Conservation (phyloP, 2,113 vertebrate genomes). For the Ancistrus triradiatus region DNA sequence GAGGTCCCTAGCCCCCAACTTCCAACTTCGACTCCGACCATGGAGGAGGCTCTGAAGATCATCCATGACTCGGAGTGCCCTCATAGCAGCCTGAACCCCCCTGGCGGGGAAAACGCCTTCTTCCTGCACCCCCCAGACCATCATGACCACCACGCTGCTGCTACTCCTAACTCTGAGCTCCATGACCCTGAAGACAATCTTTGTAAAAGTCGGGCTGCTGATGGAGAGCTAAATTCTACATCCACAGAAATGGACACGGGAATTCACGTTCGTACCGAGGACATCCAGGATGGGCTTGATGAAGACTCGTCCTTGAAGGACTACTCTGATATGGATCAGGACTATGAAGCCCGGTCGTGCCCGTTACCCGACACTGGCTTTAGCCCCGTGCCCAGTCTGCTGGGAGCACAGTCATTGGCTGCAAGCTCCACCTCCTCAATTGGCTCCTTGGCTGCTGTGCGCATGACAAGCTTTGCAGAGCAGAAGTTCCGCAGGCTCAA, state of each 20-base stretch:
- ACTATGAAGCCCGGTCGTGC: constrained; percentile 74
- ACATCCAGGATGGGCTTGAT: constrained; percentile 91
- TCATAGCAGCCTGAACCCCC: constrained; percentile 65
- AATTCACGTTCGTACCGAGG: constrained; percentile 93
- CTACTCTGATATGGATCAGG: constrained; percentile 92
- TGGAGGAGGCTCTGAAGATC: constrained; percentile 93
- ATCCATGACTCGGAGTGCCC: constrained; percentile 86
- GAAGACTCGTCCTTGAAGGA: constrained; percentile 94
- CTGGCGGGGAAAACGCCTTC: constrained; percentile 79
- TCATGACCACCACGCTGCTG: constrained; percentile 1
- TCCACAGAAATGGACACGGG: constrained; percentile 92
- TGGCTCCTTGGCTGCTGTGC: constrained; percentile 73
- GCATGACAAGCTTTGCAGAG: constrained; percentile 98
- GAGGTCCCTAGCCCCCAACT: constrained; percentile 74
- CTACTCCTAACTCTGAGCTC: constrained; percentile 37
- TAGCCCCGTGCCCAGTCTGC: constrained; percentile 73
- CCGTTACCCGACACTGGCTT: constrained; percentile 54
- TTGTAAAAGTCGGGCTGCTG: constrained; percentile 67
- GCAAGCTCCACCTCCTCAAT: constrained; percentile 85
- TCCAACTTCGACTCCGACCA: constrained; percentile 85
- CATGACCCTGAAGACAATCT: constrained; percentile 61
- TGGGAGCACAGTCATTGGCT: constrained; percentile 79
- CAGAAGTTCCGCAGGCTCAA: constrained; percentile 90
- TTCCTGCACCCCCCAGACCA: constrained; percentile 79
- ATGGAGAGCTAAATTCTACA: constrained; percentile 75